Base-by-base conservation (phyloP, 2,113 vertebrate species). In the Hydrochoerus hydrochaeris region DNA sequence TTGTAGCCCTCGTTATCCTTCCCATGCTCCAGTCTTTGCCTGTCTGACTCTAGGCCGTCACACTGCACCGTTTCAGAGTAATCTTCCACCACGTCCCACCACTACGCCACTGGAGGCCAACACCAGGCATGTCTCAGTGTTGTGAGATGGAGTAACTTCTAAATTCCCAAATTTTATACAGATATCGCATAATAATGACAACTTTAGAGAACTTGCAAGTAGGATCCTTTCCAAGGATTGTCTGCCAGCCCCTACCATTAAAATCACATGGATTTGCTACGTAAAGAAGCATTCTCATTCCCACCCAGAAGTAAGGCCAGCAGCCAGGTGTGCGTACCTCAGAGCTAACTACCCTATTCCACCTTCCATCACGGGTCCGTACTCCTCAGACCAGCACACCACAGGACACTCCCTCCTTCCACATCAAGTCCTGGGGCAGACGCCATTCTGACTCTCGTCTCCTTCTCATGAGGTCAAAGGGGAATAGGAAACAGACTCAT, bases 401-500 rank as follows among this genome's bases (percentile, higher is more conserved):
- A 13, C 71, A 92, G 17, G 58, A 78, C 4, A 12, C 9, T 11
- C 58, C 84, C 62, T 65, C 67, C 57, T 84, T 57, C 78, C 52
- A 44, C 30, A 30, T 44, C 62, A 77, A 32, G 78, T 67, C 38
- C 41, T 91, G 38, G 62, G 44, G 46, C n/a, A 90, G 58, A 41
- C 54, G 24, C 32, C 19, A 13, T 58, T 58, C 26, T 46, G 0
- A n/a, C 49, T 77, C 52, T 3, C 10, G 5, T 38, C 63, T 71
- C 62, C 87, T 81, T 77, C 75, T 80, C 54, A 28, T 41, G 52
- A n/a, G 30, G 71, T 44, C 24, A 32, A 54, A 58, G 44, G 54
- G 44, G 52, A 97, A 95, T 14, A 88, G 87, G 81, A 95, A 98
- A 92, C 93, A 97, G 84, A 67, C 35, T 49, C 28, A 83, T 41